These are phyloP conservation scores for Andrena dorsata DNA, from an alignment of 2,888 invertebrate genomes.

Conservation along the genomic window DNA sequence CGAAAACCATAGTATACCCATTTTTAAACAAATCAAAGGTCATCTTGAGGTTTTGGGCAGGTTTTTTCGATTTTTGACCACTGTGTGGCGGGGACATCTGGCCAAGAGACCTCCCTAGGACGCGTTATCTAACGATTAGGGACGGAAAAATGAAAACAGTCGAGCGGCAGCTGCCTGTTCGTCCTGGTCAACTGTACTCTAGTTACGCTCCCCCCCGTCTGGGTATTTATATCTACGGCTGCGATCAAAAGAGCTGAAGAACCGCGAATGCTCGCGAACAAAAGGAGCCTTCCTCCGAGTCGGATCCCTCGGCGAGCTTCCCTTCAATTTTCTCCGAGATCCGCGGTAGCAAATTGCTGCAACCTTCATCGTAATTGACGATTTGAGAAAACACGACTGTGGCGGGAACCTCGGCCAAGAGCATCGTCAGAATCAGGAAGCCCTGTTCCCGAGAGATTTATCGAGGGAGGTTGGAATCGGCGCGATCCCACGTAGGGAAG, in stretches of 20 bases:
- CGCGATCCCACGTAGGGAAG: constrained; percentile 28
- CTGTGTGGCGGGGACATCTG: too few species aligned
- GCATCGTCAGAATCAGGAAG: not conserved
- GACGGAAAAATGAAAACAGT: constrained; percentile 15
- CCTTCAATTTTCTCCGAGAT: not conserved
- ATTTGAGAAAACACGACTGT: too few species aligned
- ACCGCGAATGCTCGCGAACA: constrained; percentile 1
- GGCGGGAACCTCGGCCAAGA: too few species aligned
- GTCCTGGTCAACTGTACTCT: constrained; percentile 31
- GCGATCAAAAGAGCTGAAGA: constrained; percentile 31
- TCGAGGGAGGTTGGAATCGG: constrained; percentile 8
- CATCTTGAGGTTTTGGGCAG: too few species aligned
- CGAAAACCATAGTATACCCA: too few species aligned
- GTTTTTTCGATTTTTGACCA: too few species aligned
- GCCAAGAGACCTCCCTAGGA: constrained; percentile 2
- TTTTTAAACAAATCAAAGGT: too few species aligned
- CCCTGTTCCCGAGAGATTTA: not conserved
- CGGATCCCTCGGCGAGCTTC: not conserved
- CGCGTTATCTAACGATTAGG: constrained; percentile 33
- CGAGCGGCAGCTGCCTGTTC: constrained; percentile 26
- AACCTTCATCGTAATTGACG: too few species aligned
- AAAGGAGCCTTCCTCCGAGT: not conserved
- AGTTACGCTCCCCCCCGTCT: not conserved
- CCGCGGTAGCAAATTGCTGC: not conserved
- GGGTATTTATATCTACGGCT: constrained; percentile 52